Evolutionary conservation across 2,888 invertebrate genomes (phyloP), one percentile per base, ranked within the genome.

Genomic region (Drosophila neutralis): DNA sequence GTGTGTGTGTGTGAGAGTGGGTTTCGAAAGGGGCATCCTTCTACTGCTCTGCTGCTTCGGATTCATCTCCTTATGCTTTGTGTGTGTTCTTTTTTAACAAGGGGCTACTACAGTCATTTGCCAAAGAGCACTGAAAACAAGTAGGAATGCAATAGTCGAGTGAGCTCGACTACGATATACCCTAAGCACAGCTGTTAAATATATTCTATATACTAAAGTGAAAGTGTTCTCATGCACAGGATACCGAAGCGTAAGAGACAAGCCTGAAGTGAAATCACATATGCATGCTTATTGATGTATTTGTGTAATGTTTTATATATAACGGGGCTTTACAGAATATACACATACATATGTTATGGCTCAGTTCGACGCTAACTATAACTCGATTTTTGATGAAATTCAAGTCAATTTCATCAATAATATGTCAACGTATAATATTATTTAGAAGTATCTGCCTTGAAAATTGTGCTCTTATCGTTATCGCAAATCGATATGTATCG

Each of bases 81-180:
- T 54, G 45, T 61, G 56, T 35, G 45, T 69, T 59, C 31, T 45
- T 42, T 49, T 62, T 76, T 71, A 60, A 63, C 68, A 76, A 76
- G 76, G 42, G 62, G 67, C 71, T 54, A 63, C 66, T 59, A 71
- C 66, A 71, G 71, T 31, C 58, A 75, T 65, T 75, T 53, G 59
- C 53, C 59, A 70, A 68, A 67, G 63, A 48, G 66, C 49, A 67
- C 45, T 65, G 60, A 57, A 76, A 70, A 61, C 24, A 38, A 54
- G 38, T 18, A 45, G 21, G 21, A 4, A 21, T 21, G 21, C 45
- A 21, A 45, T 8, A 24, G 21, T 15, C 45, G 21, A 8, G 45
- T 15, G 8, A 21, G 21, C 45, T 45, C 45, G 45, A 24, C 21
- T 8, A 15, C 45, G 45, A 8, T 4, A 45, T 15, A 45, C 21